phyloP scores from a whole-genome alignment of 2,113 vertebrate genomes.

The Dendropsophus ebraccatus region DNA sequence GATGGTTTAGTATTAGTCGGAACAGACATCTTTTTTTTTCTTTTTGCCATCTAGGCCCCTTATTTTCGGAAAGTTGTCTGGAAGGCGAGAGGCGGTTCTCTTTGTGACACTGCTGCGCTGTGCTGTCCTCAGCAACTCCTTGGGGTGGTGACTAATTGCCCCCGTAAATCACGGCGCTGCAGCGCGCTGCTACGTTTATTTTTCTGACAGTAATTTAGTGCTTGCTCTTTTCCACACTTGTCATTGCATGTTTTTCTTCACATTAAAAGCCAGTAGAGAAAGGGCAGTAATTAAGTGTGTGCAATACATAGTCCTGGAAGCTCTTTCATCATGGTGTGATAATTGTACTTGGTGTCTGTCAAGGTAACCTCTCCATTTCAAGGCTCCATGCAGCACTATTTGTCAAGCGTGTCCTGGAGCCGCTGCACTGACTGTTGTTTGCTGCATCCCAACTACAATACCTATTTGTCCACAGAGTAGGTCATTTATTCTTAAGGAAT shows the following conservation, averaged over 20 bases:
- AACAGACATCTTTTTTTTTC: too few relatives aligned
- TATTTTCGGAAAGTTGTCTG: conserved; percentile 73
- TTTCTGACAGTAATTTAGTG: conserved; percentile 99
- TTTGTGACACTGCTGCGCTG: conserved; percentile 74
- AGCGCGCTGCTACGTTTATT: conserved; percentile 93
- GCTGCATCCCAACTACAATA: conserved; percentile 70
- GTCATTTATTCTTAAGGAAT: conserved; percentile 84
- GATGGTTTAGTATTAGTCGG: too few relatives aligned
- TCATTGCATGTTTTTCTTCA: conserved; percentile 98
- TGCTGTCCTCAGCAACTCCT: conserved; percentile 88
- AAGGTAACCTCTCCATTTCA: conserved; percentile 88
- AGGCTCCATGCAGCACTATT: conserved; percentile 81
- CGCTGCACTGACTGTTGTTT: conserved; percentile 65
- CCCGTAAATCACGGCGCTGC: conserved; percentile 95
- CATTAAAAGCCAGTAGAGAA: conserved; percentile 98
- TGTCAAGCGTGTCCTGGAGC: conserved; percentile 82
- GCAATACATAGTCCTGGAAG: conserved; percentile 82
- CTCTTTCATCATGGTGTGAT: conserved; percentile 99
- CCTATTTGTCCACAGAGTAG: conserved; percentile 80
- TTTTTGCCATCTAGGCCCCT: conserved; percentile 5
- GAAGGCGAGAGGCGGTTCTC: conserved; percentile 63
- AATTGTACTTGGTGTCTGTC: conserved; percentile 99
- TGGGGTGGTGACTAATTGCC: conserved; percentile 99
- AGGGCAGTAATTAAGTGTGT: conserved; percentile 98
- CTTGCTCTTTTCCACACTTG: conserved; percentile 99